Percentiles rank a stretch among this genome's conserved stretches.
Evolutionary conservation across 2,888 invertebrate species (phyloP).

Genomic region (Heliconius ismenius): DNA sequence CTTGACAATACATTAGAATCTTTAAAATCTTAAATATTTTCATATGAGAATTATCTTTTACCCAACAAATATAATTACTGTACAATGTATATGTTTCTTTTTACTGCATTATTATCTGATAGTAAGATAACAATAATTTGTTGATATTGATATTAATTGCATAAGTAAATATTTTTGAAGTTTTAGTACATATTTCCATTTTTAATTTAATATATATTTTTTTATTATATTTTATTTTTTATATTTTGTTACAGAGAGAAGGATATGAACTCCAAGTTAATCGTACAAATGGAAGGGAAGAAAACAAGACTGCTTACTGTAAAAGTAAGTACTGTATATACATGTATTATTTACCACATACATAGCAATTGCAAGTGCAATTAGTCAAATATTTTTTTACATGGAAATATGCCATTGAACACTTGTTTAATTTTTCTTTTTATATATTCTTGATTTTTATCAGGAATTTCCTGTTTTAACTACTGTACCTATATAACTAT

Average conservation of each 20-base stretch:
- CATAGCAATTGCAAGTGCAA: neutral
- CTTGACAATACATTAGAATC: neutral
- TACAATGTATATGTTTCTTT: neutral
- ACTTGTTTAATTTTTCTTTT: too few relatives aligned
- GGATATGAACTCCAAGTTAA: constrained; percentile 90
- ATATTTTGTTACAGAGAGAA: constrained; percentile 85
- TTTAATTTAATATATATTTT: neutral
- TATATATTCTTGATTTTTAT: neutral
- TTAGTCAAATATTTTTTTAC: too few relatives aligned
- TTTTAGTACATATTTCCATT: neutral
- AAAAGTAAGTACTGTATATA: constrained; percentile 81
- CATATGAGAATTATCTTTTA: too few relatives aligned
- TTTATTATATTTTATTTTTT: neutral
- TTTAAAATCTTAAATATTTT: too few relatives aligned
- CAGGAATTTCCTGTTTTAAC: neutral
- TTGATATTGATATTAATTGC: neutral
- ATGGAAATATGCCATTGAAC: too few relatives aligned
- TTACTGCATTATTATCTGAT: neutral
- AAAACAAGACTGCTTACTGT: constrained; percentile 89
- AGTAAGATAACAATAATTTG: neutral
- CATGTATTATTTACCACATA: neutral
- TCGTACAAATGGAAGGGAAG: constrained; percentile 93
- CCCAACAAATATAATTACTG: too few relatives aligned
- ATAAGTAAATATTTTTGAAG: neutral
- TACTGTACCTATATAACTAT: neutral